Evolutionary conservation across 2,888 invertebrate genomes (phyloP).

Genomic region (Chloroclystis v-ata): DNA sequence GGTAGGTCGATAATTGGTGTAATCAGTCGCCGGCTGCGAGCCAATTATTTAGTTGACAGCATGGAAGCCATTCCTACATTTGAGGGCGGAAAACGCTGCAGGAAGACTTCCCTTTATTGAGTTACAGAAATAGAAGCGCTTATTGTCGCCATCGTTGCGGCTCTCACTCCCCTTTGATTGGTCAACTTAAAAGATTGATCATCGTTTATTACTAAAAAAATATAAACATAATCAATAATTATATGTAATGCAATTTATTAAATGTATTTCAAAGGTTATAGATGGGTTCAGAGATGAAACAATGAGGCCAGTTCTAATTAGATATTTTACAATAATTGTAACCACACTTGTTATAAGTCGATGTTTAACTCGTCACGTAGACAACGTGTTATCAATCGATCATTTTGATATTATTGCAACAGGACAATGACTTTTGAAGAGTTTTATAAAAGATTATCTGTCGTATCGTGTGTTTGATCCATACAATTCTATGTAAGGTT

Average conservation of each 20-base stretch:
- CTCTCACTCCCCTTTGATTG: conserved; percentile 24
- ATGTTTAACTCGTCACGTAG: conserved; percentile 38
- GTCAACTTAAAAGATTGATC: conserved; percentile 12
- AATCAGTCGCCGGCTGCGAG: conserved; percentile 72
- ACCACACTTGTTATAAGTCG: conserved; percentile 20
- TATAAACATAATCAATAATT: not conserved
- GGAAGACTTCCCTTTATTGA: conserved; percentile 73
- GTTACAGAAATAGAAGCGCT: conserved; percentile 48
- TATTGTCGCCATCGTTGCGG: conserved; percentile 39
- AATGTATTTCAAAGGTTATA: not conserved
- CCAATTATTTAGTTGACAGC: conserved; percentile 75
- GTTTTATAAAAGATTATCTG: conserved; percentile 37
- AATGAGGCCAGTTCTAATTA: conserved; percentile 1
- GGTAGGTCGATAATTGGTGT: conserved; percentile 74
- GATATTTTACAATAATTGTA: conserved; percentile 2
- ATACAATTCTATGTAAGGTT: conserved; percentile 8
- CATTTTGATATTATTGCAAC: conserved; percentile 43
- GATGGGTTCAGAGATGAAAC: conserved; percentile 1
- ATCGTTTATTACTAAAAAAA: conserved; percentile 2
- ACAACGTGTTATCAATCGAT: conserved; percentile 41
- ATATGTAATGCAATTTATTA: not conserved
- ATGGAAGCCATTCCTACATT: conserved; percentile 77
- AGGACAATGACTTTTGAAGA: conserved; percentile 45
- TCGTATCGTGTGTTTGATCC: conserved; percentile 14
- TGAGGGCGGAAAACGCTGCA: conserved; percentile 73